Percentiles rank a stretch among this genome's conserved stretches.
These are phyloP conservation scores for Dusona sp. DNA, from an alignment of 2,888 invertebrate species.

Conservation along the genomic window DNA sequence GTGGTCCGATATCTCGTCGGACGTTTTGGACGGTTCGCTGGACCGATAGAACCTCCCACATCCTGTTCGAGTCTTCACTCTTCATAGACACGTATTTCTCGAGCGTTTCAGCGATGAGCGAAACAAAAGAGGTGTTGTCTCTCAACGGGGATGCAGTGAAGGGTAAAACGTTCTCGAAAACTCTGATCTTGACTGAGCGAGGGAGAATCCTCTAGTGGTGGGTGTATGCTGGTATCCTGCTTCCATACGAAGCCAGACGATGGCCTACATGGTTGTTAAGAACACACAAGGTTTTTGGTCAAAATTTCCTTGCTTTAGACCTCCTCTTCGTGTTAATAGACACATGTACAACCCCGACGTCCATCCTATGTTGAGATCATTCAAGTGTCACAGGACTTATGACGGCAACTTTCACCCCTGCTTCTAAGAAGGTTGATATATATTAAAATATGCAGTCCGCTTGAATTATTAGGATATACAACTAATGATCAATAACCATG, in stretches of 20 bases:
- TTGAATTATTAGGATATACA: background rate
- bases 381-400: background rate
- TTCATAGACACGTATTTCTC: conserved; percentile 21
- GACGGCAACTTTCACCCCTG: background rate
- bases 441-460: background rate
- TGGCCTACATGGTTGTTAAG: background rate
- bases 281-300: background rate
- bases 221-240: background rate
- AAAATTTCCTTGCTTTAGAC: background rate
- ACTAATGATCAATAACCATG: too few relatives aligned
- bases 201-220: background rate
- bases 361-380: background rate
- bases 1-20: too few relatives aligned
- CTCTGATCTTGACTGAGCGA: background rate
- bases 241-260: background rate
- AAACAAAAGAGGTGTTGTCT: conserved; percentile 1
- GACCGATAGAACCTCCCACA: conserved; percentile 69
- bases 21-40: too few relatives aligned
- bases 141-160: background rate
- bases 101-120: conserved; percentile 48
- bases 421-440: background rate
- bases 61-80: conserved; percentile 8
- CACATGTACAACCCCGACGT: background rate
- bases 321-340: background rate
- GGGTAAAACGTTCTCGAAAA: conserved; percentile 1